Conservation (phyloP, 1,140 invertebrate species). For the Drosophila lini region DNA sequence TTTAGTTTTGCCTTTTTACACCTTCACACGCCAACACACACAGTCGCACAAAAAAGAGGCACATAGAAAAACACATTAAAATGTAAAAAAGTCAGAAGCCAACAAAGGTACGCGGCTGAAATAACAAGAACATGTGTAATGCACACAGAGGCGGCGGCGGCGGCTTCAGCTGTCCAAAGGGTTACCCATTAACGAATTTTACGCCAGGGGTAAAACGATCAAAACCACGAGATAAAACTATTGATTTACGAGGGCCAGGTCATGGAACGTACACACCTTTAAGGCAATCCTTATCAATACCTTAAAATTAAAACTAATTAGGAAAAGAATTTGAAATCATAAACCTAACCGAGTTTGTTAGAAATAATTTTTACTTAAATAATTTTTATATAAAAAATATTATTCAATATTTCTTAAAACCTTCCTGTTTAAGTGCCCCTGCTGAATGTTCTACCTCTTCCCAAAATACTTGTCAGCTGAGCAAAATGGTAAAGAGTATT, state of each 20-base stretch:
- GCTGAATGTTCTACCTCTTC: constrained; percentile 41
- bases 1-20: constrained; percentile 74
- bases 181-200: constrained; percentile 6
- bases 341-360: neutral
- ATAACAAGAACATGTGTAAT: constrained; percentile 55
- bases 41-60: constrained; percentile 5
- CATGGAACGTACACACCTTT: neutral
- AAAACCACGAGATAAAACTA: constrained; percentile 3
- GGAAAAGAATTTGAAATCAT: neutral
- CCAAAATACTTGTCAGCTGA: constrained; percentile 50
- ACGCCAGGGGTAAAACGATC: constrained; percentile 12
- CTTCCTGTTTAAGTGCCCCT: neutral
- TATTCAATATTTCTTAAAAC: neutral
- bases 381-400: neutral
- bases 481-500: constrained; percentile 42
- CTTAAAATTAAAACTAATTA: neutral
- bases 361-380: neutral
- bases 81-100: constrained; percentile 76
- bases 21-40: constrained; percentile 69
- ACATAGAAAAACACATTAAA: constrained; percentile 63
- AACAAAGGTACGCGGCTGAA: constrained; percentile 71
- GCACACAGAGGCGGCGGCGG: constrained; percentile 22
- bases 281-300: neutral
- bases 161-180: constrained; percentile 7
- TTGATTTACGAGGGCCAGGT: constrained; percentile 6